Conservation (phyloP, 2,888 invertebrate species). For the Pandemis corylana region DNA sequence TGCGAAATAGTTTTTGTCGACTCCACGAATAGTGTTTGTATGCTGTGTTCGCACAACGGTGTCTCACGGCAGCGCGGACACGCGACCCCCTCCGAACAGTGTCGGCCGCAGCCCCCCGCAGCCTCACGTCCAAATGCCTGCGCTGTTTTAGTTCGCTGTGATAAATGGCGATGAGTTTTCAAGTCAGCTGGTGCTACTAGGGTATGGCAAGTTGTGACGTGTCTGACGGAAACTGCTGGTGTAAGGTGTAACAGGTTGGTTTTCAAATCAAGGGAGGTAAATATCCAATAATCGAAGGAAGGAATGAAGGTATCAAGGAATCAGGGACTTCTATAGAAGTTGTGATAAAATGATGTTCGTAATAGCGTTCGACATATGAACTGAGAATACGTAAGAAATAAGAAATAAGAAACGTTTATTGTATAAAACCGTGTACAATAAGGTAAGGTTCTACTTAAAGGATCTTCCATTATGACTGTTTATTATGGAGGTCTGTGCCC, state of each 20-base stretch:
- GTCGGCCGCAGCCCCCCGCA: neutral
- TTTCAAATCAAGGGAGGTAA: too few species aligned
- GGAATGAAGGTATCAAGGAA: too few species aligned
- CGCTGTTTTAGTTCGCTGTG: conserved; percentile 14
- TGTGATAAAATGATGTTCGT: too few species aligned
- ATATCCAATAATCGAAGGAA: too few species aligned
- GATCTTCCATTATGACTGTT: too few species aligned
- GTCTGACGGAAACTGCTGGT: neutral
- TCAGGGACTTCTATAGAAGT: too few species aligned
- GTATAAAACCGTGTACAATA: too few species aligned
- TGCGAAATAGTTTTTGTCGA: neutral
- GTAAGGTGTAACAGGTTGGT: neutral
- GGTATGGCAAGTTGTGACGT: neutral
- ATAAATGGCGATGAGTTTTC: conserved; percentile 7
- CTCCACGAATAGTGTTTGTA: neutral
- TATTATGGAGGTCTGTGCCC: too few species aligned
- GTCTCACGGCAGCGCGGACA: conserved; percentile 35
- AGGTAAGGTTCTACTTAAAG: too few species aligned
- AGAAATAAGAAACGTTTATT: too few species aligned
- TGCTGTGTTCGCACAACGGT: neutral
- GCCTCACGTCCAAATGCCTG: conserved; percentile 7
- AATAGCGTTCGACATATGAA: too few species aligned
- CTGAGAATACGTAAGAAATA: too few species aligned
- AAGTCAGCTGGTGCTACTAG: neutral
- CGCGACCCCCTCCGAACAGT: conserved; percentile 16